Conservation (phyloP, 2,888 invertebrate species). For the Pristionchus fissidentatus region DNA sequence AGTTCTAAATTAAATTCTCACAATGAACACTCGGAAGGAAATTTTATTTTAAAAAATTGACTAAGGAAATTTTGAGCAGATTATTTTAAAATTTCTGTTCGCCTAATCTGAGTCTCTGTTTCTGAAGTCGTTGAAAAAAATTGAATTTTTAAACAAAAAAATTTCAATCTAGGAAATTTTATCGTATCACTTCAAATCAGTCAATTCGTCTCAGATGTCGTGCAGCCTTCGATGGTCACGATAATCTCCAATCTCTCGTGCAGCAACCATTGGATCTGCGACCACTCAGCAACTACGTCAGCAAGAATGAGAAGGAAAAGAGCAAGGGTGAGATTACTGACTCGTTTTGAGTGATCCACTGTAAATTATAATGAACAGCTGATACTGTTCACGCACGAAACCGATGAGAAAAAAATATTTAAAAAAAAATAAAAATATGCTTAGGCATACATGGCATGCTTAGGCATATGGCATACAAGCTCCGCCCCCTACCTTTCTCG, state of each 20-base stretch:
- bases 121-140: not conserved
- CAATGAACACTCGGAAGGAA: not conserved
- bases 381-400: not conserved
- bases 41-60: not conserved
- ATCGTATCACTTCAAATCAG: not conserved
- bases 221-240: constrained; percentile 46
- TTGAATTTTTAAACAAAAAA: too few relatives aligned
- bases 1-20: not conserved
- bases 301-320: constrained; percentile 28
- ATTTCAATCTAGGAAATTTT: too few relatives aligned
- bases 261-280: constrained; percentile 43
- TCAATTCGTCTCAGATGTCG: too few relatives aligned
- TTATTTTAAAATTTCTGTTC: not conserved
- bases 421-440: too few relatives aligned
- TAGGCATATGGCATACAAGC: too few relatives aligned
- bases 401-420: not conserved
- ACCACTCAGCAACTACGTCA: constrained; percentile 43
- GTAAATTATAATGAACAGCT: not conserved
- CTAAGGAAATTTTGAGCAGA: not conserved
- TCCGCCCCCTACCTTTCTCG: too few relatives aligned
- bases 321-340: constrained; percentile 18
- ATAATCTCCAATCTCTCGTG: constrained; percentile 39
- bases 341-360: too few relatives aligned
- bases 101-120: not conserved
- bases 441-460: too few relatives aligned